Percentiles rank a stretch among this genome's conserved stretches.
Evolutionary conservation across 2,888 invertebrate genomes (phyloP).

Genomic region (Pseudoips prasinana): DNA sequence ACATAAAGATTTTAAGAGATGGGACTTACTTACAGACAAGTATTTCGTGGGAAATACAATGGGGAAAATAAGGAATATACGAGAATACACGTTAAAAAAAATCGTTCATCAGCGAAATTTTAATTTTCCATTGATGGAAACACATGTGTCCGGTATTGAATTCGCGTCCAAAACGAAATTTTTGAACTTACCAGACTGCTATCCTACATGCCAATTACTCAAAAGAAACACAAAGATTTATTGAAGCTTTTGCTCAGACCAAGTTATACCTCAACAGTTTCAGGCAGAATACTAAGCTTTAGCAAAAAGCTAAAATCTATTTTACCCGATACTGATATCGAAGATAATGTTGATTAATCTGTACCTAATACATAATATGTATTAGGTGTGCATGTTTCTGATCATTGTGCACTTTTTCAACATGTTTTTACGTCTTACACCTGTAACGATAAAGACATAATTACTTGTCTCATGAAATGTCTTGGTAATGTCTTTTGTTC

Average conservation of each 20-base stretch:
- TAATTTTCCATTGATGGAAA: conserved; percentile 3
- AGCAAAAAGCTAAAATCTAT: conserved; percentile 3
- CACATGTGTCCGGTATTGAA: conserved; percentile 1
- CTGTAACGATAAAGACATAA: no score
- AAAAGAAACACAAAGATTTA: conserved; percentile 3
- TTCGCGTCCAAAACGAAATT: conserved; percentile 2
- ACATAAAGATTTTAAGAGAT: no score
- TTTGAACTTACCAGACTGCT: not conserved
- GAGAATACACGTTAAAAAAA: conserved; percentile 2
- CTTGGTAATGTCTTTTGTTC: no score
- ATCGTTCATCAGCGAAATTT: not conserved
- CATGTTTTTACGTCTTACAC: no score
- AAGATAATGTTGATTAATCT: conserved; percentile 4
- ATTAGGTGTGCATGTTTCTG: no score
- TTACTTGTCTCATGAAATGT: no score
- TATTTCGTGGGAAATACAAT: conserved; percentile 5
- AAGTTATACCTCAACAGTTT: conserved; percentile 7
- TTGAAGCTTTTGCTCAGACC: conserved; percentile 3
- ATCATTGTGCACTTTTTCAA: no score
- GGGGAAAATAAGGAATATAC: conserved; percentile 4
- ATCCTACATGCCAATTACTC: conserved; percentile 2
- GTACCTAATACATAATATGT: no score
- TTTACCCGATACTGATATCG: conserved; percentile 2
- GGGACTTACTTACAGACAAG: not conserved
- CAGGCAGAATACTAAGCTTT: conserved; percentile 5